Conservation (phyloP, 2,888 invertebrate species). For the Agonopterix alstromeriana region DNA sequence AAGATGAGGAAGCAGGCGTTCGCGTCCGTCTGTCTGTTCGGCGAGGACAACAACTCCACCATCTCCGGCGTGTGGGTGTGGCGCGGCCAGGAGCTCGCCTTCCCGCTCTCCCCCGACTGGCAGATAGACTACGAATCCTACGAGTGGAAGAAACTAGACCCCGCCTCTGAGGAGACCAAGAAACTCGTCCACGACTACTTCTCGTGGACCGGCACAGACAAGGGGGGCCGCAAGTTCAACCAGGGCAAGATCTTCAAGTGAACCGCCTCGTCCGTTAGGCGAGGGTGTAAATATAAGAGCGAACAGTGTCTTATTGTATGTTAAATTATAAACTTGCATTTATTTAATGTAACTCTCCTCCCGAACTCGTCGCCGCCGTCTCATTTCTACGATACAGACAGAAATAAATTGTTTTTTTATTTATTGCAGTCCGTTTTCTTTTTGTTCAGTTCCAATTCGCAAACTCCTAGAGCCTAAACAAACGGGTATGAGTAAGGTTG, state of each 20-base stretch:
- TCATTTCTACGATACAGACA: slow-evolving; percentile 32
- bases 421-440: slow-evolving; percentile 9
- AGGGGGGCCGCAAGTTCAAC: slow-evolving; percentile 93
- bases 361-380: slow-evolving; percentile 7
- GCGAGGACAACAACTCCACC: slow-evolving; percentile 91
- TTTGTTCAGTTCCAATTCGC: slow-evolving; percentile 1
- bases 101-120: slow-evolving; percentile 94
- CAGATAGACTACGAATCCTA: slow-evolving; percentile 98
- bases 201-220: slow-evolving; percentile 92
- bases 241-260: slow-evolving; percentile 99
- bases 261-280: slow-evolving; percentile 10
- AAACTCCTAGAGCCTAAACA: no score
- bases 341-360: slow-evolving; percentile 21
- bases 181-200: slow-evolving; percentile 92
- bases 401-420: slow-evolving; percentile 46
- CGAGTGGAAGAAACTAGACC: slow-evolving; percentile 95
- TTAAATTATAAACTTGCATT: slow-evolving; percentile 38
- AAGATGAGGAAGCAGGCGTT: slow-evolving; percentile 98
- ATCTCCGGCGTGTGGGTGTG: slow-evolving; percentile 99
- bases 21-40: slow-evolving; percentile 95
- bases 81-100: slow-evolving; percentile 96
- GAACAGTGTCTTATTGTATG: slow-evolving; percentile 11
- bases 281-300: slow-evolving; percentile 4
- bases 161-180: slow-evolving; percentile 87
- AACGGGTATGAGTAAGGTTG: no score